phyloP scores from a whole-genome alignment of 2,888 invertebrate genomes.

The Pseudanteris insignis region DNA sequence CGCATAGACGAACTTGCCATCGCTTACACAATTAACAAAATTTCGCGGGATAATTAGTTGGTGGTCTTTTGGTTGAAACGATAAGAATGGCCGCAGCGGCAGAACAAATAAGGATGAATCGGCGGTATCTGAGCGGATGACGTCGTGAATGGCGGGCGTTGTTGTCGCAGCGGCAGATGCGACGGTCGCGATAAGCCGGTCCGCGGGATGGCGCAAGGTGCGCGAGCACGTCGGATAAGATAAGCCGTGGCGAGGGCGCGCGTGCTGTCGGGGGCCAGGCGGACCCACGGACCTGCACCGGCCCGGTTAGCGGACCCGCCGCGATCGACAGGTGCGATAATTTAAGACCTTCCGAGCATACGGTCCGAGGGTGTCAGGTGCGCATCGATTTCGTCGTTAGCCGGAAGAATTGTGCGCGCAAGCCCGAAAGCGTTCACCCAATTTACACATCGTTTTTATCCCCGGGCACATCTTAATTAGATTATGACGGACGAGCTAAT shows the following conservation, averaged over 20 bases:
- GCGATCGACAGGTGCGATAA: slow-evolving; percentile 46
- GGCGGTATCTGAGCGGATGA: too few species aligned
- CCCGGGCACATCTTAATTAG: slow-evolving; percentile 33
- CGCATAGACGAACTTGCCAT: too few species aligned
- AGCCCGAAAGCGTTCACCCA: slow-evolving; percentile 24
- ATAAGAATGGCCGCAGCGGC: too few species aligned
- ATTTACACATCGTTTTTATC: slow-evolving; percentile 37
- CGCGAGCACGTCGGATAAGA: slow-evolving; percentile 17
- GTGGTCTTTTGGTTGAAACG: too few species aligned
- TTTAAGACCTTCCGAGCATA: slow-evolving; percentile 39
- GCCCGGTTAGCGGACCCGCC: too few species aligned
- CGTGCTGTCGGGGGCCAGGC: slow-evolving; percentile 12
- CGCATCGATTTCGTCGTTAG: slow-evolving; percentile 44
- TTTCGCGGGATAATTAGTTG: too few species aligned
- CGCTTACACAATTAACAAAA: too few species aligned
- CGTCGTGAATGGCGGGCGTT: slow-evolving; percentile 2
- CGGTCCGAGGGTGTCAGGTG: slow-evolving; percentile 44
- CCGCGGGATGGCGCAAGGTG: slow-evolving; percentile 19
- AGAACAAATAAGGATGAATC: too few species aligned
- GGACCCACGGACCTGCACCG: not conserved
- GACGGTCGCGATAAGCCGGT: slow-evolving; percentile 9
- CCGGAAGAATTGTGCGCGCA: slow-evolving; percentile 42
- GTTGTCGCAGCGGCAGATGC: slow-evolving; percentile 12
- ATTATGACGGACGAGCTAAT: slow-evolving; percentile 41
- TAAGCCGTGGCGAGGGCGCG: slow-evolving; percentile 14